Conservation (phyloP, 2,888 invertebrate species). For the Cheilosia urbana region DNA sequence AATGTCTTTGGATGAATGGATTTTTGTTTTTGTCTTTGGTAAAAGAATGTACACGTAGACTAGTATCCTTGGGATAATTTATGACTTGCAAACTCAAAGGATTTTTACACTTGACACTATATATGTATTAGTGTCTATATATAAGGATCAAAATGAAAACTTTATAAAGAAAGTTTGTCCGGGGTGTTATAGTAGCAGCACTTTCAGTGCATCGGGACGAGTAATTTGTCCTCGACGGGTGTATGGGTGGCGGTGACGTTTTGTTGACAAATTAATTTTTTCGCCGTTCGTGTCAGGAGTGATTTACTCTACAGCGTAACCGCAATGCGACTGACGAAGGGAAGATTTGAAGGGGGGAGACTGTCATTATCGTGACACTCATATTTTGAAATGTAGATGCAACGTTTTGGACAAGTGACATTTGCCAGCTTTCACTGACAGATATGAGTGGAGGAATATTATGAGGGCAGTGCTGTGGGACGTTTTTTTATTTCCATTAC, state of each 20-base stretch:
- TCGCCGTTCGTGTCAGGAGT: slow-evolving; percentile 44
- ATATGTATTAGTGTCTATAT: slow-evolving; percentile 11
- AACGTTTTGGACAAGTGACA: too few species aligned
- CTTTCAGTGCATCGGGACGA: neutral
- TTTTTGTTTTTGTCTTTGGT: neutral
- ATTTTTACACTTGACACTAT: slow-evolving; percentile 36
- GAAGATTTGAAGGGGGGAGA: neutral
- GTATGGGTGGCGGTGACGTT: slow-evolving; percentile 46
- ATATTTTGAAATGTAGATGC: too few species aligned
- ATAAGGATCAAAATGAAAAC: slow-evolving; percentile 30
- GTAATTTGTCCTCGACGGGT: slow-evolving; percentile 10
- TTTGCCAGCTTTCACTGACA: too few species aligned
- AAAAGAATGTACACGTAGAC: neutral
- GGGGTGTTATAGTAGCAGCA: neutral
- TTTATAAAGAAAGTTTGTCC: slow-evolving; percentile 30
- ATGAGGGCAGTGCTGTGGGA: too few species aligned
- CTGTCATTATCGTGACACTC: neutral
- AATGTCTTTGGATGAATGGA: slow-evolving; percentile 43
- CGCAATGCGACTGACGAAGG: neutral
- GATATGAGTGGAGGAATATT: too few species aligned
- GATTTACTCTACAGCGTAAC: slow-evolving; percentile 14
- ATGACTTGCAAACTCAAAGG: slow-evolving; percentile 58
- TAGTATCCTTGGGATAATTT: slow-evolving; percentile 44
- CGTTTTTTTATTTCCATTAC: too few species aligned
- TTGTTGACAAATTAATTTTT: slow-evolving; percentile 66